Base-by-base conservation (phyloP, 1,140 invertebrate species). In the Euwallacea similis region DNA sequence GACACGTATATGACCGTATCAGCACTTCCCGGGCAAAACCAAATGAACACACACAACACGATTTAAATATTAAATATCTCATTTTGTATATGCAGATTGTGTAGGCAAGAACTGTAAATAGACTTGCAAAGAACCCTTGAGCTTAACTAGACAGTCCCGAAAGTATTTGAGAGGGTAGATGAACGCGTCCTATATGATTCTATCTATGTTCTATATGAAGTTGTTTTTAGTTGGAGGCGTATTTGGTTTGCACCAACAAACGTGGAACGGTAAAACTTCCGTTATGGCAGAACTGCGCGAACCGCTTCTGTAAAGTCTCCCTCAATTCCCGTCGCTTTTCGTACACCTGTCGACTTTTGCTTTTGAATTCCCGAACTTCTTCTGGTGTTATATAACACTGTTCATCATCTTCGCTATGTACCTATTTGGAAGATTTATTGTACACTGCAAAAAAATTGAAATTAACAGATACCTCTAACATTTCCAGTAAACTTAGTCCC, bases 361-460 rank as follows among this genome's bases (percentile, higher is more conserved):
- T 90, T 83, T 91, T 90, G 78, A 93, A 94, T 82, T 88, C 86
- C 71, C 80, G 80, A 55, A 96, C 90, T 81, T 95, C 94, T 83
- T 95, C 93, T 74, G 90, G 87, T 62, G 93, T 92, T 85, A 96
- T 95, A 84, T 90, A 91, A 86, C 88, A 89, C 76, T 88, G 87
- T 75, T 89, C 87, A 73, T 93, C 91, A 74, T 93, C 92, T 9
- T 77, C 77, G 69, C 91, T 91, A 76, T 88, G 81, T 72, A 78
- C 80, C 80, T 81, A 55, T 16, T n/a, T n/a, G 21, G 1, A 61
- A 61, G 3, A 11, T 11, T 55, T 54, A 0, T 8, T 10, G 66
- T 16, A 66, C 41, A 16, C 21, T 33, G 21, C 21, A 33, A 33
- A 33, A 33, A 33, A 33, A 33, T 4, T 33, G 1, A 33, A 33